Conservation (phyloP, 2,113 vertebrate species). For the Oceanites oceanicus region DNA sequence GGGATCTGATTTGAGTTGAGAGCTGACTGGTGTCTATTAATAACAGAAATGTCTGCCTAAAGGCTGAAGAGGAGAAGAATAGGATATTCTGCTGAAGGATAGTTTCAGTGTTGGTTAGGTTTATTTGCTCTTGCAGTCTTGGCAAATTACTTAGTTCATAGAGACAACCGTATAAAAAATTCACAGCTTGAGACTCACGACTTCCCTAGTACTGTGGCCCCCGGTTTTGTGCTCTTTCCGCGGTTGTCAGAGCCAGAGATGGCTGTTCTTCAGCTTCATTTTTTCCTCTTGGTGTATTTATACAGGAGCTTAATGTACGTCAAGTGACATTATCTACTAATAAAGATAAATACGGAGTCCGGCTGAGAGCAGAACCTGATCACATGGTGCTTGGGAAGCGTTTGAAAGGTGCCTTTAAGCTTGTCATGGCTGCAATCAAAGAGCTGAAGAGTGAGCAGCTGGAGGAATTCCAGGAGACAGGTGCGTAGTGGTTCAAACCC, state of each 20-base stretch:
- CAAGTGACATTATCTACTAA: slow-evolving; percentile 89
- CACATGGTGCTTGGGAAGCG: slow-evolving; percentile 96
- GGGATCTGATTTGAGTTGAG: neutral
- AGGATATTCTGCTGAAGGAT: neutral
- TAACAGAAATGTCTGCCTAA: neutral
- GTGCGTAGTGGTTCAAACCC: slow-evolving; percentile 41
- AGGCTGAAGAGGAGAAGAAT: neutral
- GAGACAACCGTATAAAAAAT: fast-evolving
- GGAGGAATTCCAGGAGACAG: slow-evolving; percentile 89
- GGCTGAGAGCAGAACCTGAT: slow-evolving; percentile 91
- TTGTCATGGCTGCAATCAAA: slow-evolving; percentile 85
- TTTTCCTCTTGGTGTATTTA: neutral
- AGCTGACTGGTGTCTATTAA: neutral
- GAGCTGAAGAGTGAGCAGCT: slow-evolving; percentile 88
- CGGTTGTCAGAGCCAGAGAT: neutral
- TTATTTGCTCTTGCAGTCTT: neutral
- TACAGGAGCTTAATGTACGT: slow-evolving; percentile 92
- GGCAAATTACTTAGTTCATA: fast-evolving
- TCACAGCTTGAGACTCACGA: fast-evolving
- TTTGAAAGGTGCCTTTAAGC: slow-evolving; percentile 92
- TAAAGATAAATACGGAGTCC: slow-evolving; percentile 90
- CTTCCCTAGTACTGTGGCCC: no score
- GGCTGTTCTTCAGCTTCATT: neutral
- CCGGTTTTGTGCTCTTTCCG: neutral
- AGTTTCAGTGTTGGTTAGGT: neutral